Evolutionary conservation across 2,888 invertebrate genomes (phyloP), one percentile per base, ranked within the genome.

Genomic region (Diplolepis rosae): DNA sequence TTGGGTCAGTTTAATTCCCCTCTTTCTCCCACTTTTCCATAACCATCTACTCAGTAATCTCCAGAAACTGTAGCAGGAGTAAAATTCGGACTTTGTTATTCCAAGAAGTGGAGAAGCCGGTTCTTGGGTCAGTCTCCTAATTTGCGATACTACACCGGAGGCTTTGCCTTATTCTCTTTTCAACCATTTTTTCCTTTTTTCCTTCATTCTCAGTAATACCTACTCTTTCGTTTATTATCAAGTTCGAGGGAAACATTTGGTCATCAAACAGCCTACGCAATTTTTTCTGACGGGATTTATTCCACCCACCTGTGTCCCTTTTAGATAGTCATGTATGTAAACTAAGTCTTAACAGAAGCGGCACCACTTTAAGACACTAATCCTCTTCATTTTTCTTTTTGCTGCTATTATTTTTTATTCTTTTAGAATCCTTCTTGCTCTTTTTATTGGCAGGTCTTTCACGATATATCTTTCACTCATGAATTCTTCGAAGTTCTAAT

Each of bases 81-180:
- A 61, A 39, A 61, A 61, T 24, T 61, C n/a, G 24, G 24, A 24
- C 24, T n/a, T 24, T 35, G n/a, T 35, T 13, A 35, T 61, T 61
- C 61, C 24, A 39, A 61, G 61, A 61, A 61, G 61, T 61, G 61
- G 70, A 54, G 72, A 48, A 77, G 77, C 76, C 76, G 74, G 76
- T 76, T 76, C 75, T 76, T 76, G 72, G 69, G 72, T 68, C 35
- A 70, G 73, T 71, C 76, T 72, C 71, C 72, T 75, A 77, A 77
- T 76, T 77, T 73, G 75, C 76, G 69, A 74, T 70, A 54, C 71
- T 68, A 70, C 70, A 73, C 68, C 73, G 68, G 73, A 70, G 66
- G 56, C 56, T 48, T 24, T 51, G 30, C 1, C 66, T 56, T 45
- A 15, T 54, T 66, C 28, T 7, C 52, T n/a, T n/a, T n/a, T 48